phyloP scores from a whole-genome alignment of 2,888 invertebrate genomes.

The Cephus spinipes region DNA sequence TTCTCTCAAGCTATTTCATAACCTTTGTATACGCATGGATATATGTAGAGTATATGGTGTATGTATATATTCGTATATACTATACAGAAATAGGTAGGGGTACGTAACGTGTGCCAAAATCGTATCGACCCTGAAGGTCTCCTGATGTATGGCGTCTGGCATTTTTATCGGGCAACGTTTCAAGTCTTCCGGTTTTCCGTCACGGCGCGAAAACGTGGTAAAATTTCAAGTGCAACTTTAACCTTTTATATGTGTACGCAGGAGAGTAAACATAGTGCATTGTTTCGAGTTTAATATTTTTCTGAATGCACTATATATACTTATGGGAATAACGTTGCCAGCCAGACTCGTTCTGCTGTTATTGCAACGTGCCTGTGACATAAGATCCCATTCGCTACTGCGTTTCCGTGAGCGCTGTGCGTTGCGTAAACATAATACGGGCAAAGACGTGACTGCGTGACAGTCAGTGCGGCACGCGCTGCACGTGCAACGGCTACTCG shows the following conservation, averaged over 20 bases:
- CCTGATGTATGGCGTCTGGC: slow-evolving; percentile 47
- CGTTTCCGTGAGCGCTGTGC: slow-evolving; percentile 41
- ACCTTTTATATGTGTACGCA: background rate
- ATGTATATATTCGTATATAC: slow-evolving; percentile 13
- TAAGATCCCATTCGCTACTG: slow-evolving; percentile 42
- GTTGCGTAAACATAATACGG: slow-evolving; percentile 49
- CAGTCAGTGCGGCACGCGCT: slow-evolving; percentile 54
- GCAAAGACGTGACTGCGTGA: slow-evolving; percentile 57
- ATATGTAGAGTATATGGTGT: slow-evolving; percentile 9
- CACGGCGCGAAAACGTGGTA: background rate
- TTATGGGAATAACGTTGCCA: background rate
- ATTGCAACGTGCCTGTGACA: slow-evolving; percentile 29
- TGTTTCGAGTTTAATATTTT: background rate
- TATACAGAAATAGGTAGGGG: slow-evolving; percentile 24
- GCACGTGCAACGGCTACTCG: slow-evolving; percentile 43
- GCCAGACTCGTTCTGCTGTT: background rate
- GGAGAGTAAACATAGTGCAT: background rate
- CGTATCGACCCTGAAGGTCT: slow-evolving; percentile 49
- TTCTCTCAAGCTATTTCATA: background rate
- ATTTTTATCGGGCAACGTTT: slow-evolving; percentile 40
- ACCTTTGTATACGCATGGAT: background rate
- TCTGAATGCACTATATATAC: background rate
- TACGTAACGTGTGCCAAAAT: slow-evolving; percentile 59
- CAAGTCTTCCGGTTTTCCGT: background rate
- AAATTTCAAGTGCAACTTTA: background rate